Conservation (phyloP, 2,888 invertebrate species). For the Morinoia aosen region DNA sequence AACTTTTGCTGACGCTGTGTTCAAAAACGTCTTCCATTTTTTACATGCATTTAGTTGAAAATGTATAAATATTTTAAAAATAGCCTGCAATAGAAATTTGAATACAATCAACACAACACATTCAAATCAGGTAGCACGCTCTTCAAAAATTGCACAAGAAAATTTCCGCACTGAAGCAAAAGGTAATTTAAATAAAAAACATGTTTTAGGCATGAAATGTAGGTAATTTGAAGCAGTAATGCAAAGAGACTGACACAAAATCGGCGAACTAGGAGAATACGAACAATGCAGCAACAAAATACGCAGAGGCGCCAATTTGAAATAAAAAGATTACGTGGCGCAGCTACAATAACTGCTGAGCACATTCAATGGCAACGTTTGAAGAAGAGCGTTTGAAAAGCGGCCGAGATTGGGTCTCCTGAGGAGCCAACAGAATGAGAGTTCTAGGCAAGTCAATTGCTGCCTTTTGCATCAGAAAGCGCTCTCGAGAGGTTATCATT, state of each 20-base stretch:
- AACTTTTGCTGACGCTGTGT: too few relatives aligned
- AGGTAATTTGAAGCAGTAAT: background rate
- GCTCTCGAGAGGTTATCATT: background rate
- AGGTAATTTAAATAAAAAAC: background rate
- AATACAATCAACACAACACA: too few relatives aligned
- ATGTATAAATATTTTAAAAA: too few relatives aligned
- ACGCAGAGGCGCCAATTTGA: too few relatives aligned
- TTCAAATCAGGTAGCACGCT: too few relatives aligned
- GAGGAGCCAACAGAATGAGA: slow-evolving; percentile 5
- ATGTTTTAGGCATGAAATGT: background rate
- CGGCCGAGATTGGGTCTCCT: background rate
- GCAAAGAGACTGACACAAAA: background rate
- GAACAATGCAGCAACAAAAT: too few relatives aligned
- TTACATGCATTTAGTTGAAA: too few relatives aligned
- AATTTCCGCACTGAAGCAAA: background rate
- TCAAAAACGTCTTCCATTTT: too few relatives aligned
- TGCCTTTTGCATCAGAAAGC: background rate
- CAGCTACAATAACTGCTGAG: background rate
- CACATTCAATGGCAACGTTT: slow-evolving; percentile 1
- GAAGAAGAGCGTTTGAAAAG: slow-evolving; percentile 18
- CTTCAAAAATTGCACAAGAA: too few relatives aligned
- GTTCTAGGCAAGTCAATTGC: background rate
- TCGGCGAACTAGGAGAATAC: too few relatives aligned
- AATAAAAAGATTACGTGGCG: too few relatives aligned
- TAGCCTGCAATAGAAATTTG: too few relatives aligned